Evolutionary conservation across 1,140 invertebrate species (phyloP), one percentile per base, ranked within the genome.

Genomic region (Listronotus bonariensis): DNA sequence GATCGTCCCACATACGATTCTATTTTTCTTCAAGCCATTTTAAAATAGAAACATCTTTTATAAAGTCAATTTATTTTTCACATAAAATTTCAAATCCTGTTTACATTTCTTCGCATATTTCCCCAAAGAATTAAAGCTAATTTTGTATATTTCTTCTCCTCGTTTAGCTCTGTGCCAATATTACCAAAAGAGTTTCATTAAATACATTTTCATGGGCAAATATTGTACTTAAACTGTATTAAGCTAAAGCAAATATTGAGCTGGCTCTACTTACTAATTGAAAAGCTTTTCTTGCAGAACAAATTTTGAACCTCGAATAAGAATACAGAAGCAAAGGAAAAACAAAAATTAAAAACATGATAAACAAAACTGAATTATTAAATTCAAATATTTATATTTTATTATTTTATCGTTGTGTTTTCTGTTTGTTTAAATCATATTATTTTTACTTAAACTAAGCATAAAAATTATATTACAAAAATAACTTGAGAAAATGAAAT

Each of bases 161-260:
- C 57, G 57, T 59, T 59, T 59, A 59, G 20, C 54, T 32, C 38
- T 62, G 58, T 57, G 57, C 65, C 45, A 68, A 68, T 68, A 68
- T 68, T 68, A 43, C 45, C 42, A 40, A 68, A 68, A 68, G 66
- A 68, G 66, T 68, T 64, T 64, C 60, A 64, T 68, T 68, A 61
- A 67, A 62, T 63, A 64, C 67, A 46, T 63, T 63, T 52, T 42
- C 65, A 68, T 57, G 48, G 26, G 65, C 55, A 68, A 68, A 68
- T 68, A 68, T 68, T 68, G 32, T 62, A 68, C 60, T 68, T 62
- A 63, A 68, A 67, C 65, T 48, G 52, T 55, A 51, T 61, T 67
- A 55, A 67, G 54, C 36, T 52, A 41, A 31, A 55, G 36, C 43
- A 68, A 68, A 68, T 68, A 64, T 64, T 59, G 43, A 59, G 36